A percentile compares a stretch with the other conserved stretches of the same genome.
phyloP scores from a whole-genome alignment of 2,888 invertebrate species.

The Acronicta aceris region DNA sequence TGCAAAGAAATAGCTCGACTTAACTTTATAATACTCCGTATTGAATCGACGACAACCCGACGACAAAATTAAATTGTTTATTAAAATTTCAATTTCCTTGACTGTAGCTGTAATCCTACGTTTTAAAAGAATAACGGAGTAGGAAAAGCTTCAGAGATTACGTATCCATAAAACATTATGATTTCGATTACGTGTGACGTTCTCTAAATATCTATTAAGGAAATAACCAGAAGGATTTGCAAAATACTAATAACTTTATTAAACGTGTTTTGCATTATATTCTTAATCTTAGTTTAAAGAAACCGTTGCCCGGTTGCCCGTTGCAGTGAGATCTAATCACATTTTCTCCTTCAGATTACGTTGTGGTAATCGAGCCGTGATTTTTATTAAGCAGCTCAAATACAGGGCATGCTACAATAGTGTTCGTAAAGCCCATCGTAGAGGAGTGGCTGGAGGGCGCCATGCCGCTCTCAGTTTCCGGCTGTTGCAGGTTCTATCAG shows the following conservation, averaged over 20 bases:
- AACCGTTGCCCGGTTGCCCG: no score
- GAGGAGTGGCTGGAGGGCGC: no score
- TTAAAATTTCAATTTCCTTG: constrained; percentile 68
- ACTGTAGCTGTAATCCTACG: constrained; percentile 55
- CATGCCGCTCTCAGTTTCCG: no score
- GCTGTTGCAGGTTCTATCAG: no score
- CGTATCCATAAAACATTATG: constrained; percentile 51
- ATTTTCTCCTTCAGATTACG: no score
- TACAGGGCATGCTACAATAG: no score
- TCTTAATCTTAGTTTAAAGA: no score
- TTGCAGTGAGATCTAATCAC: no score
- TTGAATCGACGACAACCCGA: constrained; percentile 51
- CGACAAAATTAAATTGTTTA: constrained; percentile 62
- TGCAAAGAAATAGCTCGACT: constrained; percentile 60
- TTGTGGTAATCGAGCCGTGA: no score
- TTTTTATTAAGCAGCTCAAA: no score
- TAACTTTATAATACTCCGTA: constrained; percentile 51
- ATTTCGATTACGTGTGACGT: constrained; percentile 38
- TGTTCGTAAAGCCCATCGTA: no score
- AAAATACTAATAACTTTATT: background rate
- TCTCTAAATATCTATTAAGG: constrained; percentile 25
- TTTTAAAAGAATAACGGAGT: constrained; percentile 61
- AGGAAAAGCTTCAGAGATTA: constrained; percentile 56
- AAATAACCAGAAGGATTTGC: background rate
- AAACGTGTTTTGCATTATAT: no score